A percentile compares a stretch with the other conserved stretches of the same genome.
These are phyloP conservation scores for Battus philenor DNA, from an alignment of 1,140 invertebrate species.

Conservation along the genomic window DNA sequence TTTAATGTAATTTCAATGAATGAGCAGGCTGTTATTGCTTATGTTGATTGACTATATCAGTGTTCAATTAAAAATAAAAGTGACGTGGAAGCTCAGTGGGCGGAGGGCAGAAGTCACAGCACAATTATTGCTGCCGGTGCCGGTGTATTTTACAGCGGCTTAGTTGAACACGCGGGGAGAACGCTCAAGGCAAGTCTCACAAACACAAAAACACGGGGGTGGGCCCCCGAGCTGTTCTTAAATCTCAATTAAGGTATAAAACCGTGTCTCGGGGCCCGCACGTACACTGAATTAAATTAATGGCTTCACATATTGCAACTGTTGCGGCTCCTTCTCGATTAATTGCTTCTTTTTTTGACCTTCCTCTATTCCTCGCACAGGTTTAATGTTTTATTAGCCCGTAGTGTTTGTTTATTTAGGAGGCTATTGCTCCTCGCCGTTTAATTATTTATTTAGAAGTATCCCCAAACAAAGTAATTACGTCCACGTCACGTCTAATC, in stretches of 20 bases:
- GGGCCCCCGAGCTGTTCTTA: constrained; percentile 56
- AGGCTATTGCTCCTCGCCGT: constrained; percentile 41
- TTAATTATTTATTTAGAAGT: constrained; percentile 20
- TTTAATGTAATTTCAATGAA: too few relatives aligned
- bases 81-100: constrained; percentile 50
- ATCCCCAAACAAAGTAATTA: too few relatives aligned
- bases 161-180: constrained; percentile 23
- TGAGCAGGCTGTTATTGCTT: too few relatives aligned
- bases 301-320: constrained; percentile 70
- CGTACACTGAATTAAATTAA: constrained; percentile 74
- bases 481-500: too few relatives aligned
- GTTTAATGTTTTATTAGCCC: constrained; percentile 67
- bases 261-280: constrained; percentile 59
- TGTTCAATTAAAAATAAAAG: too few relatives aligned
- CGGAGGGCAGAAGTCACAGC: constrained; percentile 2
- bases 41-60: too few relatives aligned
- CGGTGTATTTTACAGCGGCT: constrained; percentile 19
- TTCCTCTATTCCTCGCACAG: constrained; percentile 32
- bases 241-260: constrained; percentile 74
- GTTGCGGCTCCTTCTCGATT: constrained; percentile 48
- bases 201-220: constrained; percentile 51
- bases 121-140: not conserved
- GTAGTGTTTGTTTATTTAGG: constrained; percentile 50
- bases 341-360: constrained; percentile 64
- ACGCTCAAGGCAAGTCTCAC: constrained; percentile 24